phyloP scores from a whole-genome alignment of 1,140 invertebrate genomes.

The Drosophila parabipectinata region DNA sequence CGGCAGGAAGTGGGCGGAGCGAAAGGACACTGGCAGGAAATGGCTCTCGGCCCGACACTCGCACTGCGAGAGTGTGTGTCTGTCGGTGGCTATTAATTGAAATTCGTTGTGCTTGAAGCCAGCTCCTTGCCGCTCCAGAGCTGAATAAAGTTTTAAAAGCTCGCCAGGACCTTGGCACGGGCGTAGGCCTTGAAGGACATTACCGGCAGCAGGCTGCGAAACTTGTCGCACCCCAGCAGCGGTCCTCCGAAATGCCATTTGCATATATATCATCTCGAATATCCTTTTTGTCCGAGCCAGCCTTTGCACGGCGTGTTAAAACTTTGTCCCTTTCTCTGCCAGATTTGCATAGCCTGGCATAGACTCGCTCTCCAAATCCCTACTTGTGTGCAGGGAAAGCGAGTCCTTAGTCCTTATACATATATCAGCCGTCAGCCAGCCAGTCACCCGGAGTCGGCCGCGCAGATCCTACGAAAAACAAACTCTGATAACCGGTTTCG shows the following conservation, averaged over 20 bases:
- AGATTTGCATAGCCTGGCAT: constrained; percentile 52
- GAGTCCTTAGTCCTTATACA: constrained; percentile 19
- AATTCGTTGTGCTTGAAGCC: constrained; percentile 76
- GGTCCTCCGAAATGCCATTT: constrained; percentile 51
- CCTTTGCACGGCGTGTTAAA: constrained; percentile 63
- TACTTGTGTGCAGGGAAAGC: constrained; percentile 1
- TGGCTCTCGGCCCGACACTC: constrained; percentile 35
- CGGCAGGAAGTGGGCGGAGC: constrained; percentile 25
- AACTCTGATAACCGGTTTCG: constrained; percentile 65
- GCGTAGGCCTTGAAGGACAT: constrained; percentile 71
- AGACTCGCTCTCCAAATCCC: constrained; percentile 15
- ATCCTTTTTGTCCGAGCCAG: constrained; percentile 61
- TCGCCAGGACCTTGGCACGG: constrained; percentile 20
- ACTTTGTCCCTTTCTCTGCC: constrained; percentile 55
- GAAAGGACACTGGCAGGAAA: constrained; percentile 56
- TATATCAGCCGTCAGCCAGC: constrained; percentile 27
- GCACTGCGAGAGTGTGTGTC: constrained; percentile 21
- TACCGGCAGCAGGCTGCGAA: constrained; percentile 61
- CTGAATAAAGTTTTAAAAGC: constrained; percentile 69
- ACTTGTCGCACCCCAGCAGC: constrained; percentile 56
- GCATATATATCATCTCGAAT: constrained; percentile 74
- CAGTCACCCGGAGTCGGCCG: too few species aligned
- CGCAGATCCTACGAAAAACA: constrained; percentile 25
- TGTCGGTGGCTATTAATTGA: constrained; percentile 76
- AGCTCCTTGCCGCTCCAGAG: constrained; percentile 8